Conservation (phyloP, 1,140 invertebrate species). For the Drosophila elegans region DNA sequence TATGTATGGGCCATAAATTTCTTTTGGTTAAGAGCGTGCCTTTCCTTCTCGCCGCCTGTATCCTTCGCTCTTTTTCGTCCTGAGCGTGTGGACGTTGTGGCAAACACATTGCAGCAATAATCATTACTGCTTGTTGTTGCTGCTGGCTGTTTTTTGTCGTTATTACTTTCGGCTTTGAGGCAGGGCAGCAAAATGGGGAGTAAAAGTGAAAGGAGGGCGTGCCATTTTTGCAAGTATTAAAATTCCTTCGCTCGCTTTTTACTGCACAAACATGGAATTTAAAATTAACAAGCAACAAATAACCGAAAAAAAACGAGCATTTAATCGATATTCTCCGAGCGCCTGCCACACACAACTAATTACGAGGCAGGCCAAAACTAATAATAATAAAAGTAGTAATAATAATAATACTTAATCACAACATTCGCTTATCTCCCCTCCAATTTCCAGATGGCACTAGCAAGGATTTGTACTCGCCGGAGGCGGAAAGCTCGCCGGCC, state of each 20-base stretch:
- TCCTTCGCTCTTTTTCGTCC: slow-evolving; percentile 3
- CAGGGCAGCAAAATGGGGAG: neutral
- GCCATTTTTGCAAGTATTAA: slow-evolving; percentile 74
- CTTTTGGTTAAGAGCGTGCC: slow-evolving; percentile 51
- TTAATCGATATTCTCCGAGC: slow-evolving; percentile 32
- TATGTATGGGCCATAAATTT: slow-evolving; percentile 77
- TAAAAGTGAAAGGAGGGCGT: slow-evolving; percentile 3
- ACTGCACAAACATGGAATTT: slow-evolving; percentile 79
- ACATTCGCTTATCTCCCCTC: slow-evolving; percentile 24
- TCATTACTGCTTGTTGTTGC: slow-evolving; percentile 77
- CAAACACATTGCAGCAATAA: slow-evolving; percentile 80
- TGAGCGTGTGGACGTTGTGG: slow-evolving; percentile 67
- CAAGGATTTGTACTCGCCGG: slow-evolving; percentile 90
- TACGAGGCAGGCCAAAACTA: slow-evolving; percentile 28
- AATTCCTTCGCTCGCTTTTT: slow-evolving; percentile 67
- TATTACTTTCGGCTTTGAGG: slow-evolving; percentile 71
- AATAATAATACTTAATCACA: slow-evolving; percentile 58
- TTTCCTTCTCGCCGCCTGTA: neutral
- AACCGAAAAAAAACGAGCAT: slow-evolving; percentile 63
- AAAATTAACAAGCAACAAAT: slow-evolving; percentile 76
- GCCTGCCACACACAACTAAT: slow-evolving; percentile 55
- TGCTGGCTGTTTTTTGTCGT: slow-evolving; percentile 63
- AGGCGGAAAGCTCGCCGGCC: slow-evolving; percentile 87
- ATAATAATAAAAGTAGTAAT: slow-evolving; percentile 39
- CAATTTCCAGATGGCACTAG: slow-evolving; percentile 77